A percentile compares a stretch with the other conserved stretches of the same genome.
Conservation (phyloP, 2,888 invertebrate genomes). For the Melanargia galathea region DNA sequence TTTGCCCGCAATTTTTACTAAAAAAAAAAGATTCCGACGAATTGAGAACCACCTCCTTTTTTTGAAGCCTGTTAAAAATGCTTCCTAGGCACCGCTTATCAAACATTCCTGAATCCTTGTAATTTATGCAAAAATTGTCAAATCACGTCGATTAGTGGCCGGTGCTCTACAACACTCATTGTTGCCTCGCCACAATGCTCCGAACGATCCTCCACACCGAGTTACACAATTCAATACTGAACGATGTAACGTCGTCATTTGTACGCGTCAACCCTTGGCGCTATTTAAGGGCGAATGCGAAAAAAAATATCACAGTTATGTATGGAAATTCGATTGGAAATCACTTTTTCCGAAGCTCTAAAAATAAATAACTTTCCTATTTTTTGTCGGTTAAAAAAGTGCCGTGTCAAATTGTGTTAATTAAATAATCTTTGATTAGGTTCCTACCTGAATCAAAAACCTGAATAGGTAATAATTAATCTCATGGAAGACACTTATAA, state of each 20-base stretch:
- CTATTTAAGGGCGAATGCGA: slow-evolving; percentile 67
- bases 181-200: slow-evolving; percentile 67
- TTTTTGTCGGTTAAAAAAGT: background rate
- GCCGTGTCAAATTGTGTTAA: background rate
- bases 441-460: too few species aligned
- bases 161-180: slow-evolving; percentile 74
- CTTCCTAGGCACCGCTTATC: background rate
- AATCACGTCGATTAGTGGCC: slow-evolving; percentile 79
- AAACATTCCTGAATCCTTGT: slow-evolving; percentile 40
- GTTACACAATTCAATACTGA: slow-evolving; percentile 71
- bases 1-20: too few species aligned
- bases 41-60: too few species aligned
- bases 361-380: background rate
- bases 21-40: too few species aligned
- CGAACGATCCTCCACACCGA: slow-evolving; percentile 53
- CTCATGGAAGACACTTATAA: too few species aligned
- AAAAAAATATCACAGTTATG: slow-evolving; percentile 62
- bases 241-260: slow-evolving; percentile 62
- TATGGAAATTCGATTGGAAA: slow-evolving; percentile 60
- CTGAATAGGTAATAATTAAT: background rate
- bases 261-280: slow-evolving; percentile 57
- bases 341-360: slow-evolving; percentile 36
- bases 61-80: too few species aligned
- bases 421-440: background rate
- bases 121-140: slow-evolving; percentile 61